A percentile compares a stretch with the other conserved stretches of the same genome.
These are phyloP conservation scores for Cosmopolites sordidus DNA, from an alignment of 2,888 invertebrate species.

Conservation along the genomic window DNA sequence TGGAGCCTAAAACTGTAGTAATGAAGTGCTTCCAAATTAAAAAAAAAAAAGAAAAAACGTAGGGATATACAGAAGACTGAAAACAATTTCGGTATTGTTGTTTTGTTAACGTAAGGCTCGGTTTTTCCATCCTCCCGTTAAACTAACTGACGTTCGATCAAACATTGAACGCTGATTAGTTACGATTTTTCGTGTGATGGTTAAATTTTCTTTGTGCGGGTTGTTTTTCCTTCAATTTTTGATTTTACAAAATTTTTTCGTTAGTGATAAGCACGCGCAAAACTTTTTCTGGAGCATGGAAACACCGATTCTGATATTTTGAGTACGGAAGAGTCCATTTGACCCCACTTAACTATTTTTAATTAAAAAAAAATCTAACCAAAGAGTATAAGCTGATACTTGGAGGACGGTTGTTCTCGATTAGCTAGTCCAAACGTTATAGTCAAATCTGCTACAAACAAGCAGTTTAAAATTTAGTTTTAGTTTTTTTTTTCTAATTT, in stretches of 20 bases:
- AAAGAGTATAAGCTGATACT: slow-evolving; percentile 21
- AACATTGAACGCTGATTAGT: slow-evolving; percentile 7
- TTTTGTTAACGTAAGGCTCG: background rate
- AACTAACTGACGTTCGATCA: slow-evolving; percentile 4
- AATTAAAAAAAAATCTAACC: slow-evolving; percentile 12
- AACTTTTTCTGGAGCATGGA: too few relatives aligned
- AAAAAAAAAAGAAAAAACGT: slow-evolving; percentile 7
- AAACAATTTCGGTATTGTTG: too few relatives aligned
- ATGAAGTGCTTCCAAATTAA: slow-evolving; percentile 22
- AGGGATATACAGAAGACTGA: slow-evolving; percentile 23
- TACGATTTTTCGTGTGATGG: background rate
- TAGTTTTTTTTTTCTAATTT: slow-evolving; percentile 27
- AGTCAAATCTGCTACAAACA: slow-evolving; percentile 23
- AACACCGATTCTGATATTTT: too few relatives aligned
- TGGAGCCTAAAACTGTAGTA: too few relatives aligned
- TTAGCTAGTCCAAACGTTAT: slow-evolving; percentile 23
- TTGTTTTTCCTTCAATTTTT: background rate
- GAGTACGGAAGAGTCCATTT: background rate
- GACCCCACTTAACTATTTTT: background rate
- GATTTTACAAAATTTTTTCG: too few relatives aligned
- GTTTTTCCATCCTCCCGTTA: slow-evolving; percentile 2
- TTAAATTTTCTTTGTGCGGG: background rate
- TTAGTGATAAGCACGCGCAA: too few relatives aligned
- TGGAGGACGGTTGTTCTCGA: slow-evolving; percentile 7
- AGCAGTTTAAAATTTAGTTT: slow-evolving; percentile 21